A percentile compares a stretch with the other conserved stretches of the same genome.
These are phyloP conservation scores for Eupithecia pulchellata DNA, from an alignment of 2,888 invertebrate species.

Conservation along the genomic window DNA sequence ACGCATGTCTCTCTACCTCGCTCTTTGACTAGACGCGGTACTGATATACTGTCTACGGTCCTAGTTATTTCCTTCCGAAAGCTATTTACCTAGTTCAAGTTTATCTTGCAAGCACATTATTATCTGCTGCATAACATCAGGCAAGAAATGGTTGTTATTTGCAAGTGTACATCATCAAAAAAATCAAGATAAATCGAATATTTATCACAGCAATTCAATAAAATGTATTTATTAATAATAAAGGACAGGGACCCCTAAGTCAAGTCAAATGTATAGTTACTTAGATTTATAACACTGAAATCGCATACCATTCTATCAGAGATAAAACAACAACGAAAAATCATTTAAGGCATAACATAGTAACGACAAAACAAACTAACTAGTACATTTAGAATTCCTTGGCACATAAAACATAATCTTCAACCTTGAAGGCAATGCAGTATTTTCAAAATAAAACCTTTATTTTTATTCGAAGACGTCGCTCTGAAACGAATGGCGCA, in stretches of 20 bases:
- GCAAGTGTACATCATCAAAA: background rate
- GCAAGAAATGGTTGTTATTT: background rate
- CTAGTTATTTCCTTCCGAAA: background rate
- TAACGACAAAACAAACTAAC: too few species aligned
- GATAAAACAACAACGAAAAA: too few species aligned
- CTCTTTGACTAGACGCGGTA: background rate
- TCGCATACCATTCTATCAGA: too few species aligned
- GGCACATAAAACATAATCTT: too few species aligned
- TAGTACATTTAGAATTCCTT: too few species aligned
- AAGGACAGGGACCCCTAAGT: too few species aligned
- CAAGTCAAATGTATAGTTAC: too few species aligned
- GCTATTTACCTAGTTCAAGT: background rate
- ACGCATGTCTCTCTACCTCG: background rate
- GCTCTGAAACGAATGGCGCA: background rate
- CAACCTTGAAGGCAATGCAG: background rate
- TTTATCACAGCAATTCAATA: too few species aligned
- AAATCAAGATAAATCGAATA: background rate
- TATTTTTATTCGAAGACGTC: background rate
- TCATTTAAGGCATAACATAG: too few species aligned
- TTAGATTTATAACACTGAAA: too few species aligned
- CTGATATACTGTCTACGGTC: background rate
- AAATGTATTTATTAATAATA: too few species aligned
- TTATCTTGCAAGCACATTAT: background rate
- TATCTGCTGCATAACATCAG: background rate
- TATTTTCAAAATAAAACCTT: background rate